These are phyloP conservation scores for Calephelis virginiensis DNA, from an alignment of 1,140 invertebrate genomes.

Conservation along the genomic window DNA sequence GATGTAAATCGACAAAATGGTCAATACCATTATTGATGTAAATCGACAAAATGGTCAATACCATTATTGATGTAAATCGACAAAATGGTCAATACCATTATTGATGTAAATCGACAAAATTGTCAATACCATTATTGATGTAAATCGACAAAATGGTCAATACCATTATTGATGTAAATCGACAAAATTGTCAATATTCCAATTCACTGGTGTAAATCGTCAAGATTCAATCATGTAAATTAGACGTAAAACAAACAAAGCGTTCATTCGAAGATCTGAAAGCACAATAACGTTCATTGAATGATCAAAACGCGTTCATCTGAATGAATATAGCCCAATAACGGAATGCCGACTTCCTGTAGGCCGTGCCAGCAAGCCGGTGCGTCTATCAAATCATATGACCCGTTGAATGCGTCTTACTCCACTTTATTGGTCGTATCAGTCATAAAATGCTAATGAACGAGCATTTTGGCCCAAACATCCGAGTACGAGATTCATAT, in stretches of 20 bases:
- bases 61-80: neutral
- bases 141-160: neutral
- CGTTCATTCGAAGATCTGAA: conserved; percentile 51
- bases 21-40: neutral
- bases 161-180: neutral
- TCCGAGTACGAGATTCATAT: conserved; percentile 75
- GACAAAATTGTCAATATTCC: conserved; percentile 1
- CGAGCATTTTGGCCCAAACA: conserved; percentile 71
- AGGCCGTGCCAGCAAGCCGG: conserved; percentile 53
- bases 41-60: neutral
- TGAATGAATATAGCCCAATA: conserved; percentile 61
- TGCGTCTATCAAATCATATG: conserved; percentile 68
- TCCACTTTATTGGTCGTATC: conserved; percentile 75
- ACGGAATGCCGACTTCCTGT: conserved; percentile 58
- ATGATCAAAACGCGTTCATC: conserved; percentile 52
- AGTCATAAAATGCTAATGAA: conserved; percentile 78
- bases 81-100: neutral
- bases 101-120: neutral
- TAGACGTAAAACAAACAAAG: conserved; percentile 51
- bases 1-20: too few relatives aligned
- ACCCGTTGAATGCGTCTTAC: conserved; percentile 71
- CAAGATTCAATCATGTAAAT: conserved; percentile 8
- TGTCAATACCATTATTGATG: neutral
- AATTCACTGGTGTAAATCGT: too few relatives aligned
- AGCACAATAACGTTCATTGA: conserved; percentile 58